Conservation (phyloP, 2,113 vertebrate species). For the Ranitomeya variabilis region DNA sequence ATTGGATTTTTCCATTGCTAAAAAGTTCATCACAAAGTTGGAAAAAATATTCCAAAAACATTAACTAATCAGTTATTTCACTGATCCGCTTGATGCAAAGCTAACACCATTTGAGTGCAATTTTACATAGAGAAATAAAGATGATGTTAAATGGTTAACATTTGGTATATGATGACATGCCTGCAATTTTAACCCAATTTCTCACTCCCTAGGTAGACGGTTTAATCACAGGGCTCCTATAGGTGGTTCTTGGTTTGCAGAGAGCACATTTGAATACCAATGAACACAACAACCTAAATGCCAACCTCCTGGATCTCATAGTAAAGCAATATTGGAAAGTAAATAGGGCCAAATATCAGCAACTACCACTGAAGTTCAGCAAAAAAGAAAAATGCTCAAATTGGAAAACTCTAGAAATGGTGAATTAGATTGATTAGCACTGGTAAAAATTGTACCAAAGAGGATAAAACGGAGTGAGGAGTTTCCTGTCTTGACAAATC, state of each 20-base stretch:
- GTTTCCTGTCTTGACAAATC: neutral
- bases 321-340: conserved; percentile 96
- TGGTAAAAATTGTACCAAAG: neutral
- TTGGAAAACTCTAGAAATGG: conserved; percentile 63
- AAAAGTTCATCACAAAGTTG: too few relatives aligned
- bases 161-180: neutral
- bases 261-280: conserved; percentile 90
- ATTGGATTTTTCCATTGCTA: too few relatives aligned
- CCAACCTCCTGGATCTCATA: conserved; percentile 86
- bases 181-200: neutral
- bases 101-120: neutral
- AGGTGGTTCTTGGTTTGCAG: conserved; percentile 81
- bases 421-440: neutral
- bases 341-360: conserved; percentile 97
- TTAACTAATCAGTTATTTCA: neutral
- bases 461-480: neutral
- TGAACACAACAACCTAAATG: conserved; percentile 95
- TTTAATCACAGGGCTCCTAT: conserved; percentile 81
- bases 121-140: neutral
- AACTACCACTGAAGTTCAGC: conserved; percentile 82
- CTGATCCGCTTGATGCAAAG: neutral
- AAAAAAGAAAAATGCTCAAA: conserved; percentile 83
- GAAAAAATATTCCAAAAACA: too few relatives aligned
- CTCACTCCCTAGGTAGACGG: conserved; percentile 76
- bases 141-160: neutral